Evolutionary conservation across 1,140 invertebrate species (phyloP).

Genomic region (Heterodera carotae): DNA sequence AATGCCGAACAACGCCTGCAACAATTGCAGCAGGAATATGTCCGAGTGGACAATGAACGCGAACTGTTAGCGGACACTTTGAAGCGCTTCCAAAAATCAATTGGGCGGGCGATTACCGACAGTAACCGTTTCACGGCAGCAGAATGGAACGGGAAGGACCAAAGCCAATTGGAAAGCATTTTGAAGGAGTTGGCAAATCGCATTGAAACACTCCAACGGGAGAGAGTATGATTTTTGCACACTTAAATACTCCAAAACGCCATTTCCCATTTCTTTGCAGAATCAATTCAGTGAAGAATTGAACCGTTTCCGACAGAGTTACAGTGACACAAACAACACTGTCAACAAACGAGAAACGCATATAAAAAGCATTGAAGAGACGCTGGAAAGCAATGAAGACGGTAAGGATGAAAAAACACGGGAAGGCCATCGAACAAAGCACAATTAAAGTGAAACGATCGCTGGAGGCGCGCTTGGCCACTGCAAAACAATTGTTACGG

Average conservation of each 20-base stretch:
- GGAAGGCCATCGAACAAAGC: slow-evolving; percentile 6
- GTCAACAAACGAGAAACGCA: slow-evolving; percentile 62
- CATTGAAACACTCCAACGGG: slow-evolving; percentile 60
- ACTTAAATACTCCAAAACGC: background rate
- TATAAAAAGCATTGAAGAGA: slow-evolving; percentile 62
- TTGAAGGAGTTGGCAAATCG: slow-evolving; percentile 53
- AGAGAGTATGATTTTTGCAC: slow-evolving; percentile 43
- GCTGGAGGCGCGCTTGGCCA: slow-evolving; percentile 53
- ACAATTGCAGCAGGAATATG: slow-evolving; percentile 63
- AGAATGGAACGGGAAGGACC: slow-evolving; percentile 40
- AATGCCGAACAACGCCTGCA: slow-evolving; percentile 60
- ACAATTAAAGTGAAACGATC: slow-evolving; percentile 57
- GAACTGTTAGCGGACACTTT: slow-evolving; percentile 57
- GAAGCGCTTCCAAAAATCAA: slow-evolving; percentile 57
- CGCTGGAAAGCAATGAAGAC: slow-evolving; percentile 57
- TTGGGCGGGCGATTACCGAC: slow-evolving; percentile 41
- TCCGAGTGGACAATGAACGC: slow-evolving; percentile 59
- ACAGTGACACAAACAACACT: slow-evolving; percentile 59
- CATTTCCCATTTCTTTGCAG: slow-evolving; percentile 37
- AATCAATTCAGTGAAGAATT: slow-evolving; percentile 62
- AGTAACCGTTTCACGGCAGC: background rate
- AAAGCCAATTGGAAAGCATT: slow-evolving; percentile 51
- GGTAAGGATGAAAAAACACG: slow-evolving; percentile 35
- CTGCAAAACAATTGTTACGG: slow-evolving; percentile 62
- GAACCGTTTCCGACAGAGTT: slow-evolving; percentile 62